Base-by-base conservation (phyloP, 2,888 invertebrate species). In the Trachelus iudaicus region DNA sequence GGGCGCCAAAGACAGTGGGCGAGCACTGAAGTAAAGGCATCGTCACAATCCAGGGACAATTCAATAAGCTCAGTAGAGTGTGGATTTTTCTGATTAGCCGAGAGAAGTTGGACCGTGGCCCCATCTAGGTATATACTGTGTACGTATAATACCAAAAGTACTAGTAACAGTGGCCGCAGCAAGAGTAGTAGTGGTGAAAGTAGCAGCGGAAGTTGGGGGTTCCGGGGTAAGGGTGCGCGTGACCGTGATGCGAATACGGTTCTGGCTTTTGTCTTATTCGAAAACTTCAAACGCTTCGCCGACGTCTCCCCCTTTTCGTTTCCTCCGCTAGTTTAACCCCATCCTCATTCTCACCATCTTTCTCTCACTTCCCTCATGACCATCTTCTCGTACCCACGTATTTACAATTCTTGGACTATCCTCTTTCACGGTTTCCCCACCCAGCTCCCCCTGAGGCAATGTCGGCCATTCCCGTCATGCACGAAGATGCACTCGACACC, bases 21-120 rank as follows among this genome's bases (percentile, higher is more conserved):
- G 75, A 56, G 40, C 40, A 56, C 9, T 9, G 40, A 56, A 23
- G 23, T 56, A 56, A 56, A 56, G 40, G 74, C n/a, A 35, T 23
- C 69, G 75, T 69, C 76, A 79, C 74, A 77, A 56, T 56, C 79
- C 79, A 80, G 82, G 78, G 83, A 85, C 89, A 86, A 90, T 89
- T 90, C 89, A 90, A 90, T 90, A 89, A 90, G 84, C 84, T 85
- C 86, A 82, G 37, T 84, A 84, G 82, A 87, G 89, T 89, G 90
- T 90, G 88, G 90, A 90, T 89, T 90, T 90, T 90, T 90, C 89
- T 90, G 90, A 90, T 90, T 90, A 90, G 89, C 87, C 84, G 85
- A 84, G 40, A 80, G 85, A 89, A 90, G 88, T 90, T 90, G 88
- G 89, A 85, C 86, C 40, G 40, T 56, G 9, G 40, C 23, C 6